phyloP scores from a whole-genome alignment of 2,888 invertebrate genomes.

The Caenorhabditis parvicauda region DNA sequence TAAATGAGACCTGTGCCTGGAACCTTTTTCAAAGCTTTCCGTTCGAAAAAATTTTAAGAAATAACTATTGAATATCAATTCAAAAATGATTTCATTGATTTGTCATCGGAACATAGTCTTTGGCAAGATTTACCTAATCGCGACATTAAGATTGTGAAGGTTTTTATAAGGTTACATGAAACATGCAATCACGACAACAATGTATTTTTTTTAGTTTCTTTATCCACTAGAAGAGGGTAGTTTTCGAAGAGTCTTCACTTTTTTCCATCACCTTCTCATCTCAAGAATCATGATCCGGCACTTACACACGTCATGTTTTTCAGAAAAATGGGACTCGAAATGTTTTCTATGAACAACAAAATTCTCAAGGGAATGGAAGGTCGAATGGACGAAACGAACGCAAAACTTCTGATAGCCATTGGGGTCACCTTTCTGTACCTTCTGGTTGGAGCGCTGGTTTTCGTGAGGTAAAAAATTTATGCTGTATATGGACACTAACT shows the following conservation, averaged over 20 bases:
- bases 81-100: too few relatives aligned
- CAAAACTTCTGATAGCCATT: conserved; percentile 43
- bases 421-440: conserved; percentile 67
- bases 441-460: conserved; percentile 76
- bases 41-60: too few relatives aligned
- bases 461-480: conserved; percentile 61
- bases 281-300: background rate
- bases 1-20: too few relatives aligned
- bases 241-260: too few relatives aligned
- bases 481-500: background rate
- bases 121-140: too few relatives aligned
- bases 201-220: background rate
- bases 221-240: background rate
- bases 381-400: conserved; percentile 42
- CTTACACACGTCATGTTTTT: conserved; percentile 1
- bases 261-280: background rate
- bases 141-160: too few relatives aligned
- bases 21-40: too few relatives aligned
- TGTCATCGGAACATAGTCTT: too few relatives aligned
- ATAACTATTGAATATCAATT: too few relatives aligned
- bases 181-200: background rate
- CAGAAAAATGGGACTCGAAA: conserved; percentile 44
- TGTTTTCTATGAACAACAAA: conserved; percentile 44
- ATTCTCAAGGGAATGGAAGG: conserved; percentile 32
- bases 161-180: too few relatives aligned